Conservation (phyloP, 2,888 invertebrate genomes). For the Adelphocoris suturalis region DNA sequence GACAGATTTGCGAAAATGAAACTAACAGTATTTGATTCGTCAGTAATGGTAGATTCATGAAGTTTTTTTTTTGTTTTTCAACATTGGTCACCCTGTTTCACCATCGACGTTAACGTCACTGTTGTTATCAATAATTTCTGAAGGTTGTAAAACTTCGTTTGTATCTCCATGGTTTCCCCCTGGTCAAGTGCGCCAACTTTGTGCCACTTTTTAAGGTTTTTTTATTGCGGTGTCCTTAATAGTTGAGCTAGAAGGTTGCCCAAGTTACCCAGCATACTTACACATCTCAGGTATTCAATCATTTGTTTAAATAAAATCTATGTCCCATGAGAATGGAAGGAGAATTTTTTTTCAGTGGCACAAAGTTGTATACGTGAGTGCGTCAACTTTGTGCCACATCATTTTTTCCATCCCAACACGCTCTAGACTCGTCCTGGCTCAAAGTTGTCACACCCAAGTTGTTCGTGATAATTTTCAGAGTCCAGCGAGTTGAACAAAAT, state of each 20-base stretch:
- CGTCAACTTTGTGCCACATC: conserved; percentile 20
- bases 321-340: neutral
- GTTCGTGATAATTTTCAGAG: neutral
- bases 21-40: too few relatives aligned
- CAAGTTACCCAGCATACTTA: neutral
- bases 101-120: too few relatives aligned
- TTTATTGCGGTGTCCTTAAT: neutral
- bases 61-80: too few relatives aligned
- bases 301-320: neutral
- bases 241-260: conserved; percentile 4
- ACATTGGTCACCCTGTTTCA: too few relatives aligned
- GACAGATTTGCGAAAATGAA: too few relatives aligned
- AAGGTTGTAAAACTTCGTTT: too few relatives aligned
- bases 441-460: neutral
- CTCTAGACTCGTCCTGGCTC: neutral
- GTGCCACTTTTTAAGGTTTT: neutral
- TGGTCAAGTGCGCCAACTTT: neutral
- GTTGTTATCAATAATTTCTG: too few relatives aligned
- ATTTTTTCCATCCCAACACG: neutral
- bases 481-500: neutral
- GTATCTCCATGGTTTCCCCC: too few relatives aligned
- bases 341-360: neutral
- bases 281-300: neutral
- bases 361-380: neutral
- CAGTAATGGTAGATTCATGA: too few relatives aligned